Conservation (phyloP, 1,140 invertebrate genomes). For the Penaeus indicus region DNA sequence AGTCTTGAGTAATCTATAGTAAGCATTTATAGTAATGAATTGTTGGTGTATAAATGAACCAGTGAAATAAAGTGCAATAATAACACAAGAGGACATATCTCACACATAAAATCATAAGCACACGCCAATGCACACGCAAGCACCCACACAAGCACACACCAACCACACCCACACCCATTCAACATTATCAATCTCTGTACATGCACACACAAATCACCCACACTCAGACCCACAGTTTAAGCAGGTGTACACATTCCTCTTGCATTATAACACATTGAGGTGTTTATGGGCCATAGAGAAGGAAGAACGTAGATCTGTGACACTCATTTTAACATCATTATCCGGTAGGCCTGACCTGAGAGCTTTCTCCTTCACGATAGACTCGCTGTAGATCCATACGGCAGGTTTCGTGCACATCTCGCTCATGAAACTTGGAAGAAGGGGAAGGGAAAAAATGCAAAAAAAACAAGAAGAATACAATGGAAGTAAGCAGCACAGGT, state of each 20-base stretch:
- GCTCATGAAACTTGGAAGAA: conserved; percentile 52
- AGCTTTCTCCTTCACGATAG: conserved; percentile 55
- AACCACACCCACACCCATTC: background rate
- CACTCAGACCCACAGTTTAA: too few relatives aligned
- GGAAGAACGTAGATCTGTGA: background rate
- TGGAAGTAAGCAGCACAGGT: conserved; percentile 32
- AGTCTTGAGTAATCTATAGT: too few relatives aligned
- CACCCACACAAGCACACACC: background rate
- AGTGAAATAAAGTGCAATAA: conserved; percentile 6
- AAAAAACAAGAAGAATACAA: conserved; percentile 48
- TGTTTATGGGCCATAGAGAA: too few relatives aligned
- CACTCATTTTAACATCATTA: background rate
- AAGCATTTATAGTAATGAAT: too few relatives aligned
- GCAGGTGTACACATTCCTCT: too few relatives aligned
- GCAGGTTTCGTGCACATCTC: conserved; percentile 43
- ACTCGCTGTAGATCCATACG: conserved; percentile 46
- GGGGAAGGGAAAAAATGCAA: conserved; percentile 40
- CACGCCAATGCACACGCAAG: background rate
- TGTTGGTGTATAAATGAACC: conserved; percentile 23
- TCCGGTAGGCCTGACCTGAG: conserved; percentile 38
- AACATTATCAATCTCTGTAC: too few relatives aligned
- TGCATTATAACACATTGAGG: too few relatives aligned
- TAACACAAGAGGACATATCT: conserved; percentile 9
- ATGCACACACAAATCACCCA: too few relatives aligned
- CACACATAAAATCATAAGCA: background rate